Evolutionary conservation across 1,140 invertebrate genomes (phyloP), one percentile per base, ranked within the genome.

Genomic region (Drosophila novamexicana): DNA sequence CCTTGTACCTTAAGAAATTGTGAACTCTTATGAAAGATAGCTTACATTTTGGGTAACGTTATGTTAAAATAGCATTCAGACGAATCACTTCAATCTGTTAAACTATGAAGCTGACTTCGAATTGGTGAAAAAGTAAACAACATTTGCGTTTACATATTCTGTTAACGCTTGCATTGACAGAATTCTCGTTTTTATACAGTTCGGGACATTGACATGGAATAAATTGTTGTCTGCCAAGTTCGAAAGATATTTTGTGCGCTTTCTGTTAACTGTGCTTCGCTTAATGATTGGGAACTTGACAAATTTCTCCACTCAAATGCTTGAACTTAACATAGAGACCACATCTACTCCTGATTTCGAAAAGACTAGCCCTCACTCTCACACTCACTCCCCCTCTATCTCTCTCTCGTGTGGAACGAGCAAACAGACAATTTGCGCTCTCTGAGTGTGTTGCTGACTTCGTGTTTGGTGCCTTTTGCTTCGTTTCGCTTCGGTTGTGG

Each of bases 401-500:
- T 34, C 7, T 42, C 22, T 5, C 22, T 5, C 22, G 22, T 29
- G 40, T 14, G 40, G n/a, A 42, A 10, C 9, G 36, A 37, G 36
- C 36, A 0, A 37, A 10, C 0, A 9, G 14, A 34, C 50, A 52
- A 39, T 3, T 10, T 9, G 10, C 12, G 6, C 9, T 14, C n/a
- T 34, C 40, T 0, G 47, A 2, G 2, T 36, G n/a, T 29, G 77
- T 70, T 34, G 8, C 2, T 2, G 9, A 40, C 40, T 77, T 81
- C 79, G 67, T 67, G 22, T 50, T 16, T 36, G n/a, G 4, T 29
- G 2, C 4, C 22, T 29, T 18, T 52, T 10, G n/a, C 12, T 10
- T 42, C 40, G 40, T n/a, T 42, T 7, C 29, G 49, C 29, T 32
- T 54, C 52, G 49, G 37, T 40, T 81, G 81, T 86, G 82, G 81